Evolutionary conservation across 2,888 invertebrate species (phyloP).

Genomic region (Lasioglossum vierecki): DNA sequence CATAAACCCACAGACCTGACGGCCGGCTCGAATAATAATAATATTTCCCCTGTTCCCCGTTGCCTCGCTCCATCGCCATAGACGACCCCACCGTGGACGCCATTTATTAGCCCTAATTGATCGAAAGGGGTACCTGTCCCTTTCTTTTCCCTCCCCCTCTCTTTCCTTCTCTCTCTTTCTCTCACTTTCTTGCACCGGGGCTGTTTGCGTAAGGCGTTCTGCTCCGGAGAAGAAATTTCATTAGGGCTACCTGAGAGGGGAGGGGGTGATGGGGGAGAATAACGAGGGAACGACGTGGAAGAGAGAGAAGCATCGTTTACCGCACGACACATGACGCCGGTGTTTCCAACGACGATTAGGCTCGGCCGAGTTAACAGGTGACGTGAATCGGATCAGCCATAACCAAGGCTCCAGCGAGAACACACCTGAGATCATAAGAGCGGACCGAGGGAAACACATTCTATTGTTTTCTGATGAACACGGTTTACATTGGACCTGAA

Average conservation of each 20-base stretch:
- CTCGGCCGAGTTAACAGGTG: constrained; percentile 60
- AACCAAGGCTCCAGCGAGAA: neutral
- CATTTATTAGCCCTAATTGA: constrained; percentile 83
- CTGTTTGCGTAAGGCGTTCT: constrained; percentile 59
- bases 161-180: neutral
- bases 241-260: constrained; percentile 9
- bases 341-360: constrained; percentile 55
- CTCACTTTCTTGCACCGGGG: neutral
- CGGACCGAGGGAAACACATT: neutral
- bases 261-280: neutral
- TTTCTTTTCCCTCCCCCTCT: constrained; percentile 16
- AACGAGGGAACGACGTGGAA: constrained; percentile 24
- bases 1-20: constrained; percentile 79
- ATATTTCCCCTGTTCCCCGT: constrained; percentile 62
- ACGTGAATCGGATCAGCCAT: constrained; percentile 23
- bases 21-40: constrained; percentile 68
- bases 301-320: constrained; percentile 47
- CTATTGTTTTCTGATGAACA: neutral
- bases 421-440: neutral
- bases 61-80: constrained; percentile 54
- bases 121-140: constrained; percentile 75
- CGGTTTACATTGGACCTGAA: neutral
- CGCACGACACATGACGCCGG: constrained; percentile 71
- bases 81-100: constrained; percentile 72
- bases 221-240: constrained; percentile 69